phyloP scores from a whole-genome alignment of 2,888 invertebrate genomes.

The Aradus depressus region DNA sequence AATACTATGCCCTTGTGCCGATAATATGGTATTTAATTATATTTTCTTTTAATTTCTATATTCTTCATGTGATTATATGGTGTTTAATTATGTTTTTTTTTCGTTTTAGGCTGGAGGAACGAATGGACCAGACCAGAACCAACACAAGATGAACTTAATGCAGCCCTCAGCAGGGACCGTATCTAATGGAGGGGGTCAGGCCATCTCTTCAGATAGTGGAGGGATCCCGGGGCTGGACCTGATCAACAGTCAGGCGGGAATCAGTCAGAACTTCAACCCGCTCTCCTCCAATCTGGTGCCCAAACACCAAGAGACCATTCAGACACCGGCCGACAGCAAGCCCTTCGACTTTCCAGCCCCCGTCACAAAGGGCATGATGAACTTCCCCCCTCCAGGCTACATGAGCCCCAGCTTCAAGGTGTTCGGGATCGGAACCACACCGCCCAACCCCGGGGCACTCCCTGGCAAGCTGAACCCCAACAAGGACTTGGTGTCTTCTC shows the following conservation, averaged over 20 bases:
- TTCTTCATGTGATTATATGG: no score
- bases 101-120: constrained; percentile 1
- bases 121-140: background rate
- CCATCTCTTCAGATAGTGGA: constrained; percentile 35
- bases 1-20: no score
- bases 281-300: constrained; percentile 13
- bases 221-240: constrained; percentile 66
- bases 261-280: constrained; percentile 4
- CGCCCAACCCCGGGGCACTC: constrained; percentile 1
- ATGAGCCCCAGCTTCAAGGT: background rate
- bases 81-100: no score
- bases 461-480: constrained; percentile 1
- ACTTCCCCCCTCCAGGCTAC: constrained; percentile 7
- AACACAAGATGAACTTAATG: background rate
- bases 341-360: constrained; percentile 29
- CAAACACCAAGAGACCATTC: constrained; percentile 22
- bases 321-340: constrained; percentile 29
- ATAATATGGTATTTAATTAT: no score
- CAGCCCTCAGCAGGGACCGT: no score
- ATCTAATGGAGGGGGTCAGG: no score
- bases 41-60: no score
- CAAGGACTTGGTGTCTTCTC: constrained; percentile 2
- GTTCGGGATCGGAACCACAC: constrained; percentile 5
- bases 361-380: constrained; percentile 6
- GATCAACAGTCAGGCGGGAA: constrained; percentile 36